Evolutionary conservation across 2,113 vertebrate genomes (phyloP), one percentile per base, ranked within the genome.

Genomic region (Thunnus maccoyii): DNA sequence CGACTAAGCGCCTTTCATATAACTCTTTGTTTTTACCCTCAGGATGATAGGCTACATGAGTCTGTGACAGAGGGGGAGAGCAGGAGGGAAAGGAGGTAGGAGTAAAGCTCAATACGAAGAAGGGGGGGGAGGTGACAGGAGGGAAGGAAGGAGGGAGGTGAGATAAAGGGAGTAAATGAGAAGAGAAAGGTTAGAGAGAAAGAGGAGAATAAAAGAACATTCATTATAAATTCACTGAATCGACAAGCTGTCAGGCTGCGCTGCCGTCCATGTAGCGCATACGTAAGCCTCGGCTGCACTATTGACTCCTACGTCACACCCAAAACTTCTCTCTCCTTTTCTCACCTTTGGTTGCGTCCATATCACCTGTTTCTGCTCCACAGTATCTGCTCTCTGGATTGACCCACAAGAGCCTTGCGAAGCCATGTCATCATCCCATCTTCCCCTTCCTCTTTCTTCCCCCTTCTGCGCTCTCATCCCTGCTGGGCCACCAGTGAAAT

Each of bases 201-300:
- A 89, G 80, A 74, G 79, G 75, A 85, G 86, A 89, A 89, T 90
- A 91, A 92, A 92, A 83, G 81, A 90, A 86, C 82, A 84, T 89
- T 89, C 88, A 89, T 92, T 93, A 92, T 92, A 89, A 89, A 91
- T 91, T 92, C 89, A 89, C 90, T 84, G 88, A 92, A 92, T 94
- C 88, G 90, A 94, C 92, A 91, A 92, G 89, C 91, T 92, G 93
- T 92, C 93, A 89, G 84, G 74, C 83, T 50, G 78, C 5, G 36
- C 74, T 44, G 86, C 71, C 56, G 51, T 85, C 88, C 50, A 52
- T 76, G 86, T 61, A 82, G 85, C 72, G 15, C 51, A 63, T 41
- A 41, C 36, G 36, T 73, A 76, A 80, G 81, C 74, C 85, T 82
- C 76, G 3, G 82, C 77, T 80, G 78, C 80, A 82, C 84, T 81